Evolutionary conservation across 2,888 invertebrate species (phyloP), one percentile per base, ranked within the genome.

Genomic region (Molanna angustata): DNA sequence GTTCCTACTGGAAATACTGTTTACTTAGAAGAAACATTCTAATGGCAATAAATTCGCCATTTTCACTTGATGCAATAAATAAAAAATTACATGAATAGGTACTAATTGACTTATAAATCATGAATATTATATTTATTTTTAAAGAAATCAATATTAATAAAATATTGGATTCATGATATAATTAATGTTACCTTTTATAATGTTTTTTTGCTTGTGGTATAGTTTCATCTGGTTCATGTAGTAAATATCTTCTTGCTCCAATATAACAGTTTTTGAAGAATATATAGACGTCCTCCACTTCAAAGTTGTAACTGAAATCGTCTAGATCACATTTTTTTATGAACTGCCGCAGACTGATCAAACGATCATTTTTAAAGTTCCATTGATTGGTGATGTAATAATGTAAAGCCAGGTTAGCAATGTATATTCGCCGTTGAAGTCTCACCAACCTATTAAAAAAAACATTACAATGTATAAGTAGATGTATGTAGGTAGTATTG

Each of bases 361-460:
- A 72, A 61, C 86, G 86, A 0, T 74, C 65, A 60, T 88, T 89
- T 41, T 71, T 67, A 63, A 93, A 92, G 0, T 71, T 72, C 94
- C 94, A 96, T 59, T 88, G 80, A 62, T 87, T 83, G 0, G 76
- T 78, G 1, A 87, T 76, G 65, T 92, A 95, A 67, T 86, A 87
- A 11, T 80, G 73, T 2, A 95, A 66, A 0, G 87, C 87, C 48
- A 76, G 72, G 63, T 86, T 85, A 0, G 92, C 86, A 17, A 79
- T 80, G 68, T 85, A 92, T 43, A 95, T 85, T 61, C 84, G 84
- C n/a, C 86, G 78, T 65, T 94, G 94, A 19, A 94, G 66, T 68
- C 81, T 86, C 7, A 91, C 69, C 54, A 94, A 74, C 71, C 94
- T 94, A 66, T 32, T 66, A 66, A 53, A 42, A 51, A 53, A 45